These are phyloP conservation scores for Bradypodion ventrale DNA, from an alignment of 2,797 vertebrate genomes.

Conservation along the genomic window DNA sequence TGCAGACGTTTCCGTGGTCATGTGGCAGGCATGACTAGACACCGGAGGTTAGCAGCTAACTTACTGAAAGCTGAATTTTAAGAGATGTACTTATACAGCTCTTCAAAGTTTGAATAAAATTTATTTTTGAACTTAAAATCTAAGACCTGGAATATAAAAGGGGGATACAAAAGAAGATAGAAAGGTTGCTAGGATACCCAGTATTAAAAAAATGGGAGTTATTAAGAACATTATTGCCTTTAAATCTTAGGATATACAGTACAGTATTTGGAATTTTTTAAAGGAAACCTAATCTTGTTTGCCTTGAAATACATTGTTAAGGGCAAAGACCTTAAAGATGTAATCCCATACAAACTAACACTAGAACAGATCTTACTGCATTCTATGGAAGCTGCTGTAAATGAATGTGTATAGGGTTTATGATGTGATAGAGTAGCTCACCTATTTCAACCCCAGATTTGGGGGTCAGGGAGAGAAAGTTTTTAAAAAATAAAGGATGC, in stretches of 20 bases:
- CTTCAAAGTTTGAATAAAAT: background rate
- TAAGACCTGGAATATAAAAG: background rate
- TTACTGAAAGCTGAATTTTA: background rate
- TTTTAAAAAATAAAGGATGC: background rate
- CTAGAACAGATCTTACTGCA: background rate
- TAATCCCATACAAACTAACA: background rate
- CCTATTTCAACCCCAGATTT: background rate
- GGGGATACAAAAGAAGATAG: background rate
- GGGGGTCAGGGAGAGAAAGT: background rate
- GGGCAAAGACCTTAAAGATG: background rate
- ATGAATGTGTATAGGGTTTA: background rate
- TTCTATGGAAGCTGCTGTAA: background rate
- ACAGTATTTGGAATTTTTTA: background rate
- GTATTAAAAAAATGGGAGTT: background rate
- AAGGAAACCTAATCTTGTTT: background rate
- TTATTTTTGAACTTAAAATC: background rate
- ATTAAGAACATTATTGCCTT: background rate
- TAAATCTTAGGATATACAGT: background rate
- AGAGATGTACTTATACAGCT: background rate
- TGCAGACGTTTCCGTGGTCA: no score
- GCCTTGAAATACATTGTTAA: background rate
- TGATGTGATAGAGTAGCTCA: background rate
- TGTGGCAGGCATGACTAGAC: no score
- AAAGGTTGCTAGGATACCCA: background rate
- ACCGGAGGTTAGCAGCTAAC: slow-evolving; percentile 16